phyloP scores from a whole-genome alignment of 2,113 vertebrate genomes.

The Protobothrops mucrosquamatus region DNA sequence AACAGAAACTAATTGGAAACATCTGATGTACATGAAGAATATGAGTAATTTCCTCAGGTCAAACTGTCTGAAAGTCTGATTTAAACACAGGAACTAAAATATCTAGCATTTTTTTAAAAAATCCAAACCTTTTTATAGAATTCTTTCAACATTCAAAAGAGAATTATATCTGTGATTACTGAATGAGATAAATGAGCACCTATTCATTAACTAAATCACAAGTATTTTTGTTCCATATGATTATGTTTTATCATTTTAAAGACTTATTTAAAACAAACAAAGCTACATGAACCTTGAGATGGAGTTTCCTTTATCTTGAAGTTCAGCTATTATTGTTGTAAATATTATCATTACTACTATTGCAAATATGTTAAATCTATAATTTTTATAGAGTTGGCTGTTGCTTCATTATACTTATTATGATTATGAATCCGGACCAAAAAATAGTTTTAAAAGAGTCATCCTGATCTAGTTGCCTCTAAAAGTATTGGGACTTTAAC shows the following conservation, averaged over 20 bases:
- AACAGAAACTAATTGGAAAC: background rate
- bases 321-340: background rate
- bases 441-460: background rate
- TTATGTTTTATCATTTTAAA: slow-evolving; percentile 46
- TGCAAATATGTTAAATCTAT: background rate
- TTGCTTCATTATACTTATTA: slow-evolving; percentile 1
- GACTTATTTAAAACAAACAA: slow-evolving; percentile 34
- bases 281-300: slow-evolving; percentile 38
- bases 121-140: background rate
- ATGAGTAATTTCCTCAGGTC: background rate
- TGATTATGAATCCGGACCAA: slow-evolving; percentile 2
- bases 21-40: background rate
- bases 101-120: background rate
- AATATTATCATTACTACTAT: background rate
- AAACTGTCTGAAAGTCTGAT: background rate
- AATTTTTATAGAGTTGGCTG: slow-evolving; percentile 8
- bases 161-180: background rate
- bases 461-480: background rate
- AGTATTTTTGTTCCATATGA: slow-evolving; percentile 18
- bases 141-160: slow-evolving; percentile 7
- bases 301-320: background rate
- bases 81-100: background rate
- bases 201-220: slow-evolving; percentile 32
- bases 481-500: background rate
- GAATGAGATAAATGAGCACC: background rate